These are phyloP conservation scores for Bergia sp. DNA, from an alignment of 92 coral and sea anemone genomes.

Conservation along the genomic window DNA sequence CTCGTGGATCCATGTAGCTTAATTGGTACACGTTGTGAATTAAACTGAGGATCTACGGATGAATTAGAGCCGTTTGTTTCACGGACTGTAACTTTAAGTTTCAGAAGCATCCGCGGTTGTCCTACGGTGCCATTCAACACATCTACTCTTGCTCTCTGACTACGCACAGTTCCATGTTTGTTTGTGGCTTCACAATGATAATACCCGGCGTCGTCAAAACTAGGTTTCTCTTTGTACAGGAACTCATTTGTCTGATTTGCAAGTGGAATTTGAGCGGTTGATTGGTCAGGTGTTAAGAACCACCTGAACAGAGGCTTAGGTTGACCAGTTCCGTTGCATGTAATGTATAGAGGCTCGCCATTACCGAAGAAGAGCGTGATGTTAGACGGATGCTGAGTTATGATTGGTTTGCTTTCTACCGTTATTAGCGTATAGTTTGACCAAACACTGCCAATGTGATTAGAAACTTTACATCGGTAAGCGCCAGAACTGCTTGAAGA, in stretches of 20 bases:
- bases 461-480: slow-evolving; percentile 56
- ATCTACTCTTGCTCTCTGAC: slow-evolving; percentile 43
- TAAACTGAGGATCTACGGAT: background rate
- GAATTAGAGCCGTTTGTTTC: background rate
- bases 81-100: background rate
- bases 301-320: slow-evolving; percentile 50
- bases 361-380: background rate
- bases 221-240: background rate
- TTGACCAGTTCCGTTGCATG: slow-evolving; percentile 38
- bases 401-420: slow-evolving; percentile 57
- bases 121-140: slow-evolving; percentile 29
- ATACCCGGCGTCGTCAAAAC: slow-evolving; percentile 32
- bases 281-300: slow-evolving; percentile 36
- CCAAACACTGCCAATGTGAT: slow-evolving; percentile 49
- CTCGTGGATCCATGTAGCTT: background rate
- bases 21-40: background rate
- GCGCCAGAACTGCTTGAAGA: slow-evolving; percentile 51
- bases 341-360: slow-evolving; percentile 4
- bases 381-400: slow-evolving; percentile 54
- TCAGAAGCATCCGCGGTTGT: slow-evolving; percentile 30
- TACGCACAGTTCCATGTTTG: slow-evolving; percentile 28
- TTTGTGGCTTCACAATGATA: slow-evolving; percentile 54
- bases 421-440: slow-evolving; percentile 63
- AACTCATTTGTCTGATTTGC: slow-evolving; percentile 11
- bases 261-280: background rate